Evolutionary conservation across 2,113 vertebrate species (phyloP), one percentile per base, ranked within the genome.

Genomic region (Formicarius rufipectus): DNA sequence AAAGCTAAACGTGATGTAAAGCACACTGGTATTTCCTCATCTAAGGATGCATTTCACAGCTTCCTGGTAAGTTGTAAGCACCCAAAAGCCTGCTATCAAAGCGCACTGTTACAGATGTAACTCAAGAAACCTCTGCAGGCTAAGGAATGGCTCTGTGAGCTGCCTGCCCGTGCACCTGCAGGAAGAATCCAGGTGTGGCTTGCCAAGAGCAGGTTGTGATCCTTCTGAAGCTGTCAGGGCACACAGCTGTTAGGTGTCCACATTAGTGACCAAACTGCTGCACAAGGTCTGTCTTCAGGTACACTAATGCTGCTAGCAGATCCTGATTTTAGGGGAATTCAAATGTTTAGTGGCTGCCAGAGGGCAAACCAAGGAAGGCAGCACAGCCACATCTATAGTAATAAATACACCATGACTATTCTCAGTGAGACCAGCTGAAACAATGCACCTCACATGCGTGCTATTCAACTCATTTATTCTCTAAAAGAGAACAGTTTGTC

Each of bases 21-120:
- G 89, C 93, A 86, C 45, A 49, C 27, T 60, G 80, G 72, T 37
- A 95, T 96, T 92, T 96, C 91, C 86, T 92, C 67, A 90, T 69
- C 44, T 30, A 67, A 81, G 50, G 50, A 93, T 55, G 39, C 68
- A 87, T 84, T 91, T 87, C 84, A 89, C 42, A 67, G 39, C 68
- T 87, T 91, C 77, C 73, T 10, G 35, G 25, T 40, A 86, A 88
- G 59, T 1, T 74, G 35, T 72, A 89, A 91, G 91, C 67, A 73
- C 40, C 27, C 83, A 79, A 83, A 90, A 93, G 35, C 53, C 39
- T 33, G 16, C 52, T 14, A 40, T 22, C 27, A 82, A 90, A 79
- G 12, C 49, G 52, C 55, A 72, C 40, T 22, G 21, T 56, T 30
- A 72, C 67, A 83, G 83, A 83, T 64, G 58, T 72, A 76, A 47